phyloP scores from a whole-genome alignment of 2,797 vertebrate genomes.

The Masticophis lateralis region DNA sequence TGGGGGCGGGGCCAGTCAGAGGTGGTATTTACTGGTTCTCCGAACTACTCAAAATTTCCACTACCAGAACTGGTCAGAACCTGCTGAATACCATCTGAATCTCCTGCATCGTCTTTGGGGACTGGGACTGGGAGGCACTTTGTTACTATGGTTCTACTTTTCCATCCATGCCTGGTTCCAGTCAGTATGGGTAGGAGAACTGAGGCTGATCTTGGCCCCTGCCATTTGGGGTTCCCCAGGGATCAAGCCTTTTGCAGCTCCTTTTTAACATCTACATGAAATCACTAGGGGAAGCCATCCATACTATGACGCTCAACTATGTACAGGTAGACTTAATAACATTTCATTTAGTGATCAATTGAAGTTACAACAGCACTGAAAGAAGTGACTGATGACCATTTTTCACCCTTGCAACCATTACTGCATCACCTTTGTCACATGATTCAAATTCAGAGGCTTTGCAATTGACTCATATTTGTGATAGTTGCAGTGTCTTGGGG shows the following conservation, averaged over 20 bases:
- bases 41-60: no score
- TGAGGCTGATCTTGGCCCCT: no score
- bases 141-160: background rate
- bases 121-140: background rate
- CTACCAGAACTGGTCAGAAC: no score
- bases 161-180: background rate
- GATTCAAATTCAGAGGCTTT: background rate
- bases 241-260: background rate
- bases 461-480: background rate
- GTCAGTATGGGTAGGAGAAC: background rate
- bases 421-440: background rate
- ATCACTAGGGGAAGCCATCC: no score
- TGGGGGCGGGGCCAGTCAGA: no score
- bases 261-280: background rate
- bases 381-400: background rate
- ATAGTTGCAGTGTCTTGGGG: background rate
- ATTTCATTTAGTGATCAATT: background rate
- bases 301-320: background rate
- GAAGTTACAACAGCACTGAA: background rate
- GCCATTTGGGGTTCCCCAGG: background rate
- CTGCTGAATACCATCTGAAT: no score
- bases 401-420: background rate
- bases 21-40: no score
- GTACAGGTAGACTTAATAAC: background rate
- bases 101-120: no score